Base-by-base conservation (phyloP, 35 echinoderm and acorn worm species). In the Lytechinus pictus region DNA sequence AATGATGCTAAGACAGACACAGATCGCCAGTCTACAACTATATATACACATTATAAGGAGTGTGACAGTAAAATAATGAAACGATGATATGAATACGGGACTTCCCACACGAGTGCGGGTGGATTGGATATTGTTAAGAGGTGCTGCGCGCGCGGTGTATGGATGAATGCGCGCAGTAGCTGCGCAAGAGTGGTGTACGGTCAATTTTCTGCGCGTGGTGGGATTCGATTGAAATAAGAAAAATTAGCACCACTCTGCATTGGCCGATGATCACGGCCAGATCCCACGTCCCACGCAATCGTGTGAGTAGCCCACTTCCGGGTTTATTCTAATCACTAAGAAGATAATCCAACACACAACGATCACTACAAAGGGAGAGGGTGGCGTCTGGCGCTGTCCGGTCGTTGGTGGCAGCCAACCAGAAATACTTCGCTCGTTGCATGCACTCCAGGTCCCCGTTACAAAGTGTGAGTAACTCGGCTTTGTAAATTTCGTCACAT, bases 391-490 rank as follows among this genome's bases (percentile, higher is more conserved):
- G 87, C 53, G 87, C 88, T 33, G 91, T 91, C 58, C 95, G 92
- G 57, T 96, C 91, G 95, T 61, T 96, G 89, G 56, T 54, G 55
- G 95, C 95, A 89, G 91, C 95, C 28, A 96, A 89, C 95, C 95
- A 96, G 95, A 96, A 96, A 53, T 96, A 96, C 86, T 96, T 96
- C 5, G 95, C 95, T 54, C 95, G 95, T 91, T 96, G 95, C 86
- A 57, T 92, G 89, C 95, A 96, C 12, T 33, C 95, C 1, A 55
- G 29, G 27, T 96, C 88, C 9, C 53, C 87, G 16, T 91, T 33
- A 56, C 95, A 96, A 8, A 89, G 57, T 29, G 95, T 66, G 13
- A 96, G 51, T 12, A 96, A 57, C 57, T 96, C 95, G 52, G 95
- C 95, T 92, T 96, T 96, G 88, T 92, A 96, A 66, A 96, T 89